Conservation (phyloP, 2,113 vertebrate species). For the Lepisosteus oculatus region DNA sequence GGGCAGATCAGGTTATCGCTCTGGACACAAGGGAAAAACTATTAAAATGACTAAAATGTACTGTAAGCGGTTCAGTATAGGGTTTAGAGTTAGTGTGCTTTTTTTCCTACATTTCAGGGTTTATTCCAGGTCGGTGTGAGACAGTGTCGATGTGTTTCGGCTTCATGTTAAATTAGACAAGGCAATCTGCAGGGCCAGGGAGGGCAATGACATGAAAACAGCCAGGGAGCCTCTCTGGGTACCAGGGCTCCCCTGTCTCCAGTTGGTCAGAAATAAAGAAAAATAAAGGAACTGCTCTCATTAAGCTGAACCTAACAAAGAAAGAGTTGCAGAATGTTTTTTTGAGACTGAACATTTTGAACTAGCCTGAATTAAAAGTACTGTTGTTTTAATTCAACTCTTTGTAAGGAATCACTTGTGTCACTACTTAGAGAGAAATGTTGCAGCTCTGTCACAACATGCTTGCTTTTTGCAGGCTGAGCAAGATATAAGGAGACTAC, state of each 20-base stretch:
- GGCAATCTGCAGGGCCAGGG: constrained; percentile 37
- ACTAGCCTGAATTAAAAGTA: neutral
- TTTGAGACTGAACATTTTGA: neutral
- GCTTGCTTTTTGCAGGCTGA: too few relatives aligned
- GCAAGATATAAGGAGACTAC: neutral
- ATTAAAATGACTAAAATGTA: too few relatives aligned
- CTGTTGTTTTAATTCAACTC: too few relatives aligned
- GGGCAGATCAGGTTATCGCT: neutral
- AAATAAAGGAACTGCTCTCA: neutral
- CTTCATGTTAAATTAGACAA: constrained; percentile 8
- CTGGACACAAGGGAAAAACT: neutral
- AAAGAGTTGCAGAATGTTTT: neutral
- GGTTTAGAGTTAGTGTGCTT: too few relatives aligned
- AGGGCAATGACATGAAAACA: constrained; percentile 25
- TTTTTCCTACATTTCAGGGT: too few relatives aligned
- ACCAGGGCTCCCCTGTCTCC: neutral
- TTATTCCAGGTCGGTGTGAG: neutral
- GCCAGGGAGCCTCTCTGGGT: constrained; percentile 9
- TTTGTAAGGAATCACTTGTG: too few relatives aligned
- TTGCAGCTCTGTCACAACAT: too few relatives aligned
- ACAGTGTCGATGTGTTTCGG: neutral
- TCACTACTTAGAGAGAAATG: too few relatives aligned
- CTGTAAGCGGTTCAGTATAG: too few relatives aligned
- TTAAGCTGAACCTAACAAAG: neutral
- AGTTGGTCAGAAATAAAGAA: neutral